A percentile compares a stretch with the other conserved stretches of the same genome.
phyloP scores from a whole-genome alignment of 2,113 vertebrate genomes.

The Oreochromis tanganicae region DNA sequence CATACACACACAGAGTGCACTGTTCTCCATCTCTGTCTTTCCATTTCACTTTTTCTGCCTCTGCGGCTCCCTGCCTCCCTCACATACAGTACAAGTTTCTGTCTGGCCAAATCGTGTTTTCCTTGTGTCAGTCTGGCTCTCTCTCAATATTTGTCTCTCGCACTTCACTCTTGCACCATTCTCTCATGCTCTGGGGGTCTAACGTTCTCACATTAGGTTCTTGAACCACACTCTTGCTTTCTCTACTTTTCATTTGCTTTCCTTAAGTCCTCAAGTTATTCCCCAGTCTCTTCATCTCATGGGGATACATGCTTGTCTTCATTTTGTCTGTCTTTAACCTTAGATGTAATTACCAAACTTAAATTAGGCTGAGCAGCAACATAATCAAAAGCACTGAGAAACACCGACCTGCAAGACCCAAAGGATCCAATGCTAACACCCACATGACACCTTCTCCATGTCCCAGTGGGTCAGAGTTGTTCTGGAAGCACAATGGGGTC shows the following conservation, averaged over 20 bases:
- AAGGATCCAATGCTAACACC: background rate
- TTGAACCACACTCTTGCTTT: background rate
- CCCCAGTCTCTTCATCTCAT: conserved; percentile 1
- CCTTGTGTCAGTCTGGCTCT: background rate
- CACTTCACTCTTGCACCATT: background rate
- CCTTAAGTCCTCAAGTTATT: background rate
- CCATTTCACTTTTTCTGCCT: conserved; percentile 14
- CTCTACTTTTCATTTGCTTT: background rate
- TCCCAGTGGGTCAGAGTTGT: background rate
- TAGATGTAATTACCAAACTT: conserved; percentile 31
- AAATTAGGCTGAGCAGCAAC: background rate
- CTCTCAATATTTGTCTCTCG: conserved; percentile 6
- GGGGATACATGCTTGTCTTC: conserved; percentile 8
- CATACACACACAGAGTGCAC: conserved; percentile 2
- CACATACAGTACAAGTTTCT: background rate
- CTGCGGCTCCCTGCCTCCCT: background rate
- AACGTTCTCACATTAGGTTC: conserved; percentile 34
- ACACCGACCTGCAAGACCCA: background rate
- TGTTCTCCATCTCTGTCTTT: conserved; percentile 32
- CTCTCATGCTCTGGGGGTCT: conserved; percentile 12
- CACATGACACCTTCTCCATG: background rate
- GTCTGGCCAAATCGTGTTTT: background rate
- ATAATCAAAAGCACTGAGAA: background rate
- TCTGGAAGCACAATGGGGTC: background rate
- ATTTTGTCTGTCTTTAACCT: conserved; percentile 7